phyloP scores from a whole-genome alignment of 2,797 vertebrate genomes.

The Eleutherodactylus coqui region DNA sequence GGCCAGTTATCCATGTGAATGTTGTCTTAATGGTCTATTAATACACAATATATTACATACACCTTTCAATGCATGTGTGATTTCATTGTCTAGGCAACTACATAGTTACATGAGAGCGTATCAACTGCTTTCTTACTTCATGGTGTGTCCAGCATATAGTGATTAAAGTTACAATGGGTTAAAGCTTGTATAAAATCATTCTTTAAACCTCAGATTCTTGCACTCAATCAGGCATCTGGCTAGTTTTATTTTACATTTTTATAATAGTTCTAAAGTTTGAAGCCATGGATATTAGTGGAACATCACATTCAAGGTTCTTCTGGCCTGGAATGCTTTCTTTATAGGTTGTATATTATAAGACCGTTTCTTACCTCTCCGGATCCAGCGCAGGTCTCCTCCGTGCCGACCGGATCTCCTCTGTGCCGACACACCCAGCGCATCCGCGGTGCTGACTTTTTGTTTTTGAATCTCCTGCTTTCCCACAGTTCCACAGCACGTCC shows the following conservation, averaged over 20 bases:
- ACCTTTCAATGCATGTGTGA: constrained; percentile 15
- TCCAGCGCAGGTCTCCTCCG: too few species aligned
- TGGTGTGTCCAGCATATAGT: neutral
- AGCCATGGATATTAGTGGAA: neutral
- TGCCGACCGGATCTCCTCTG: too few species aligned
- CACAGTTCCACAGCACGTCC: too few species aligned
- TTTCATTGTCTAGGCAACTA: neutral
- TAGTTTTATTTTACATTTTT: neutral
- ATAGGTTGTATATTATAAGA: neutral
- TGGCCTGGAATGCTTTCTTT: neutral
- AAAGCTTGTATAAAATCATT: neutral
- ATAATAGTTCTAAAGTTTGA: neutral
- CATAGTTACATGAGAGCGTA: neutral
- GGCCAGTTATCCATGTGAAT: constrained; percentile 29
- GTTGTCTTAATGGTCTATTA: constrained; percentile 20
- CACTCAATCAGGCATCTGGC: neutral
- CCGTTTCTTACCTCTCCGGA: too few species aligned
- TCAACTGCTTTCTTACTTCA: neutral
- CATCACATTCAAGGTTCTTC: neutral
- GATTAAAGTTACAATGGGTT: neutral
- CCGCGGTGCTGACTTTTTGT: too few species aligned
- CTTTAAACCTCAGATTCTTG: neutral
- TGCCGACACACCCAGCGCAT: too few species aligned
- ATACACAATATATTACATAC: constrained; percentile 21
- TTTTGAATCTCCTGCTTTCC: too few species aligned